These are phyloP conservation scores for Podarcis muralis DNA, from an alignment of 2,113 vertebrate species.

Conservation along the genomic window DNA sequence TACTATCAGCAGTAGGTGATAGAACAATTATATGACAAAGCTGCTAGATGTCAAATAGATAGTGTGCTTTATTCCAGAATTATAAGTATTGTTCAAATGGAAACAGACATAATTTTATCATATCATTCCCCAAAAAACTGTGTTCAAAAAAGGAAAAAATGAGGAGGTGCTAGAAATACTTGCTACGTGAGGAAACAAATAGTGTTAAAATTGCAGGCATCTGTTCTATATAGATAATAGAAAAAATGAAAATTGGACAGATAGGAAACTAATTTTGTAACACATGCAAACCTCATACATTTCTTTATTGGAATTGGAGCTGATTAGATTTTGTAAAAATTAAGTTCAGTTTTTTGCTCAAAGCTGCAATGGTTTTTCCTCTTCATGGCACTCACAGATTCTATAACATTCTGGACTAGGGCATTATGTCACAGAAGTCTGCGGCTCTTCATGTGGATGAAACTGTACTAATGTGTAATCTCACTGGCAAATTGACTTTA, in stretches of 20 bases:
- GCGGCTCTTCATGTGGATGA: background rate
- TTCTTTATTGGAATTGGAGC: fast-evolving
- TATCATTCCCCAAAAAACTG: background rate
- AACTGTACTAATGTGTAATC: fast-evolving
- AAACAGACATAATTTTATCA: fast-evolving
- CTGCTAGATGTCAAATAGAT: background rate
- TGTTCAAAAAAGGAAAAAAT: too few species aligned
- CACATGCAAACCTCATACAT: fast-evolving
- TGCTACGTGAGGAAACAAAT: background rate
- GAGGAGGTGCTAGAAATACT: fast-evolving
- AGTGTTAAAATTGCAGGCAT: background rate
- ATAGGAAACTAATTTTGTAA: background rate
- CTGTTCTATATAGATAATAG: background rate
- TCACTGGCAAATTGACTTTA: background rate
- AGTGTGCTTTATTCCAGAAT: background rate
- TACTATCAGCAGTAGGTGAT: fast-evolving
- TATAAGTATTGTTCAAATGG: fast-evolving
- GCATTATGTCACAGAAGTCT: background rate
- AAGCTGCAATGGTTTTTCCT: background rate
- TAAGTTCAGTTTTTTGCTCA: background rate
- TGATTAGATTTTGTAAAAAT: background rate
- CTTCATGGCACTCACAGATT: background rate
- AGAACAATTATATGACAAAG: fast-evolving
- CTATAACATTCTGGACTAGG: background rate
- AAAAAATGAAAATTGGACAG: background rate